phyloP scores from a whole-genome alignment of 2,113 vertebrate genomes.

The Butastur rufipennis region DNA sequence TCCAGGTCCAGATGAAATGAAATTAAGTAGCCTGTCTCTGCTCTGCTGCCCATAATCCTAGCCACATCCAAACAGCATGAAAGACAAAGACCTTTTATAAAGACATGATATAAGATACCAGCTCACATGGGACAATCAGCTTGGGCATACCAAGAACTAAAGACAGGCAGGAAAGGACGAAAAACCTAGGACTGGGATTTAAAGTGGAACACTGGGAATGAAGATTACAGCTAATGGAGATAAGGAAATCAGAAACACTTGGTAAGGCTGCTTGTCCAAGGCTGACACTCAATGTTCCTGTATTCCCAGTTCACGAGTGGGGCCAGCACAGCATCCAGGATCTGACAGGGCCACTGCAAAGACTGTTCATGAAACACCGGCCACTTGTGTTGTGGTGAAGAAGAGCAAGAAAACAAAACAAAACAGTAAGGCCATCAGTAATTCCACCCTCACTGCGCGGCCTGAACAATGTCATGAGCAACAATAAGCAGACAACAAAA shows the following conservation, averaged over 20 bases:
- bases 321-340: not conserved
- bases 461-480: not conserved
- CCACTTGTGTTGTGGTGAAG: not conserved
- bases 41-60: not conserved
- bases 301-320: rapidly evolving
- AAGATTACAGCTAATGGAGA: not conserved
- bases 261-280: not conserved
- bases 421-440: not conserved
- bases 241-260: not conserved
- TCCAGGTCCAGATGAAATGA: not conserved
- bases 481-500: not conserved
- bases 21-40: not conserved
- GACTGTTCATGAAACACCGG: not conserved
- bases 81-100: not conserved
- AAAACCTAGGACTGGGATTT: not conserved
- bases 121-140: not conserved
- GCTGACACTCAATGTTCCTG: not conserved
- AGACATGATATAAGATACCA: not conserved
- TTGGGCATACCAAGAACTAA: not conserved
- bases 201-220: not conserved
- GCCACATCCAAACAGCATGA: not conserved
- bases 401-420: not conserved
- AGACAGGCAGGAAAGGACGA: not conserved
- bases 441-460: not conserved
- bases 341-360: not conserved